A percentile compares a stretch with the other conserved stretches of the same genome.
These are phyloP conservation scores for Ceratina calcarata DNA, from an alignment of 1,140 invertebrate genomes.

Conservation along the genomic window DNA sequence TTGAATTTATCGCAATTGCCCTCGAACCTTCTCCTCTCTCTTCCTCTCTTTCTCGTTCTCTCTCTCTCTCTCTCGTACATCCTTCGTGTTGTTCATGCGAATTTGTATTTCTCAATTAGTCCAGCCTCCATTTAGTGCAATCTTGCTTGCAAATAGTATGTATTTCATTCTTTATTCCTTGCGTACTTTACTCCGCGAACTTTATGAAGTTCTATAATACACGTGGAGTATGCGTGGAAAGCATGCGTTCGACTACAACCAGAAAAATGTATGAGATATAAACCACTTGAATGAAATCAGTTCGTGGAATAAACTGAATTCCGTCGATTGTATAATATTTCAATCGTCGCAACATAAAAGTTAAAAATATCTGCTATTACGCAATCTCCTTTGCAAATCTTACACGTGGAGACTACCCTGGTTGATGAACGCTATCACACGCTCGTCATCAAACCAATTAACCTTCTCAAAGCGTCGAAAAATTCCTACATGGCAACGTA, in stretches of 20 bases:
- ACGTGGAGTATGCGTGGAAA: background rate
- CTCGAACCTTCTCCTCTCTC: background rate
- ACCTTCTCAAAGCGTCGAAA: background rate
- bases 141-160: background rate
- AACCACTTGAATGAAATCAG: background rate
- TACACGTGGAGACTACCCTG: no score
- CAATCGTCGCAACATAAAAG: no score
- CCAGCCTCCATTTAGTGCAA: conserved; percentile 33
- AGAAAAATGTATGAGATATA: no score
- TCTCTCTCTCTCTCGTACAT: background rate
- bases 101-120: conserved; percentile 66
- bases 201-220: conserved; percentile 5
- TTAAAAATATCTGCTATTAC: no score
- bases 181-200: background rate
- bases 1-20: conserved; percentile 61
- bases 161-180: conserved; percentile 9
- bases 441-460: conserved; percentile 16
- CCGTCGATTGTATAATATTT: no score
- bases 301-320: background rate
- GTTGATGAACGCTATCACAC: background rate
- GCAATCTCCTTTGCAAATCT: no score
- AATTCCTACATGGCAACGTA: background rate
- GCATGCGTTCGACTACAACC: no score
- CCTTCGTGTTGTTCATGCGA: conserved; percentile 30
- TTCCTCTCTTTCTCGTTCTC: background rate